Base-by-base conservation (phyloP, 1,140 invertebrate genomes). In the Diorhabda elongata region DNA sequence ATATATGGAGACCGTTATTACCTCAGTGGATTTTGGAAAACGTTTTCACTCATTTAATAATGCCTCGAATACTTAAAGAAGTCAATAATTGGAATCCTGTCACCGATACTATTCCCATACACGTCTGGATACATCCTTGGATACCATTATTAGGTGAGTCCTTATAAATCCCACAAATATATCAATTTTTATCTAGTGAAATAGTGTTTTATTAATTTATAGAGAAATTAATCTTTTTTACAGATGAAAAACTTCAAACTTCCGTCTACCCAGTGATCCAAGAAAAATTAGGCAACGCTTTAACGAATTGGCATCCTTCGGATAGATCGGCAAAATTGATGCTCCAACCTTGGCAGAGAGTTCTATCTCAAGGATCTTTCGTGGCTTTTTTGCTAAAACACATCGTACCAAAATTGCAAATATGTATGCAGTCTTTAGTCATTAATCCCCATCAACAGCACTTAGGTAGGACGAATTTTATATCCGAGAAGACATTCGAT, bases 81-180 rank as follows among this genome's bases (percentile, higher is more conserved):
- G 94, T 97, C 0, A 88, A 93, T 58, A 87, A 88, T 57, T 99
- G 97, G 98, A 94, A 99, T 85, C 97, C 98, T 0, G 84, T 97
- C 0, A 92, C 90, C 0, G 97, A 99, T 78, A 92, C 91, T 0
- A 88, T 97, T 65, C 96, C 97, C 2, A 94, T 99, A 72, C 96
- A 99, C 82, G 87, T 90, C 5, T 99, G 98, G 98, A 89, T 98
- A 67, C 91, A 98, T 82, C 98, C 98, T 0, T 99, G 97, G 97
- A 85, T 95, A 56, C 89, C 90, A 5, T 79, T 92, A 42, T 86
- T 96, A 81, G 87, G 89, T 87, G 82, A 79, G 61, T 62, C 58
- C 43, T 63, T 26, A 26, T 26, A 26, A 26, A 26, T 26, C 26
- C 26, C 26, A 26, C 52, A 6, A 6, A n/a, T n/a, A n/a, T 8